Base-by-base conservation (phyloP, 2,888 invertebrate species). In the Protophormia terraenovae region DNA sequence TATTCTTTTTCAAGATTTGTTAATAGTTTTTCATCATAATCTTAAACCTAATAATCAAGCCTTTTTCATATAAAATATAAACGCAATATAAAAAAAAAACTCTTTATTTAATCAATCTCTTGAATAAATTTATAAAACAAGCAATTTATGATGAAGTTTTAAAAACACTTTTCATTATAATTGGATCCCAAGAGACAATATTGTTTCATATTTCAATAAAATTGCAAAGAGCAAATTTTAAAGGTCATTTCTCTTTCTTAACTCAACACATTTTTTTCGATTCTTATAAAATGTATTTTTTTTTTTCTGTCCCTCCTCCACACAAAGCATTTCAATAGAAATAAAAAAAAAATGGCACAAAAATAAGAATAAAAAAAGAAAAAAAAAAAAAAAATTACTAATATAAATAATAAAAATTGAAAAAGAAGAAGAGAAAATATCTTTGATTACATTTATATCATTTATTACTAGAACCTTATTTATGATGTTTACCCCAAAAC, bases 381-480 rank as follows among this genome's bases (percentile, higher is more conserved):
- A n/a, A n/a, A n/a, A n/a, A n/a, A 47, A 2, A 27, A 53, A 22
- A 53, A 35, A 2, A 19, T 19, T 45, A n/a, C 8, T 38, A 38
- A 22, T 24, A 41, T n/a, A 64, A 53, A 38, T 14, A 75, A 27
- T n/a, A 12, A 50, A 35, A 32, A 32, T 19, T 60, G 7, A 8
- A 10, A n/a, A n/a, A n/a, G n/a, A 7, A 14, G 29, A 6, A 14
- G 12, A 24, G 29, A 72, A 55, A 66, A 50, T 55, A 32, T 69
- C 10, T 60, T 47, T 72, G 62, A 62, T 77, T 81, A 79, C 60
- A 71, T 79, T 87, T 27, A 50, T 86, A 86, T 89, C 87, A 88
- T 89, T 90, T 89, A 89, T 88, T 62, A 58, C 32, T 10, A 16
- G 5, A 77, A 22, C 58, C 22, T 58, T 45, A 77, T 69, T 77